Conservation (phyloP, 2,888 invertebrate species). For the Brenthis hecate region DNA sequence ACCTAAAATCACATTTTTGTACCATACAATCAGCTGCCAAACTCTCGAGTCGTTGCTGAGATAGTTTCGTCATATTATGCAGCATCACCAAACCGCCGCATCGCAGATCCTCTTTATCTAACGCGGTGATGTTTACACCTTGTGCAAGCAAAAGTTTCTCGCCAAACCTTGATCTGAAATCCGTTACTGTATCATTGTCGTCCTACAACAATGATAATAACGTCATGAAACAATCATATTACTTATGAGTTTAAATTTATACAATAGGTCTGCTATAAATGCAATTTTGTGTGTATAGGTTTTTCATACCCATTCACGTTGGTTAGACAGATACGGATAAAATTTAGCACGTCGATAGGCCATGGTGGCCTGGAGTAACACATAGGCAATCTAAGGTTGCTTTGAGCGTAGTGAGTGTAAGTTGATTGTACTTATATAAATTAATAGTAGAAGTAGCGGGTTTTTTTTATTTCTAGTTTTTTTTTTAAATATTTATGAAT, state of each 20-base stretch:
- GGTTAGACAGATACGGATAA: no score
- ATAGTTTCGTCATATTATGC: slow-evolving; percentile 84
- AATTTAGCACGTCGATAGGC: no score
- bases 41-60: slow-evolving; percentile 81
- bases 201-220: slow-evolving; percentile 65
- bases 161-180: slow-evolving; percentile 87
- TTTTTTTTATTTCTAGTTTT: no score
- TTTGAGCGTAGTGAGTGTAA: no score
- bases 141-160: slow-evolving; percentile 84
- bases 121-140: slow-evolving; percentile 87
- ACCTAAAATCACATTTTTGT: slow-evolving; percentile 88
- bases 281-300: no score
- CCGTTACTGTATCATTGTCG: slow-evolving; percentile 88
- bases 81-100: slow-evolving; percentile 88
- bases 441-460: no score
- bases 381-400: no score
- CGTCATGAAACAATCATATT: not conserved
- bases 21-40: slow-evolving; percentile 88
- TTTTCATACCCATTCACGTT: no score
- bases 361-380: no score
- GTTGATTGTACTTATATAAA: no score
- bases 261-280: not conserved
- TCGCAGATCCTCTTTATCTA: slow-evolving; percentile 88
- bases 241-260: not conserved
- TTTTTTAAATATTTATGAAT: no score